Base-by-base conservation (phyloP, 1,140 invertebrate genomes). In the Drosophila ogumai region DNA sequence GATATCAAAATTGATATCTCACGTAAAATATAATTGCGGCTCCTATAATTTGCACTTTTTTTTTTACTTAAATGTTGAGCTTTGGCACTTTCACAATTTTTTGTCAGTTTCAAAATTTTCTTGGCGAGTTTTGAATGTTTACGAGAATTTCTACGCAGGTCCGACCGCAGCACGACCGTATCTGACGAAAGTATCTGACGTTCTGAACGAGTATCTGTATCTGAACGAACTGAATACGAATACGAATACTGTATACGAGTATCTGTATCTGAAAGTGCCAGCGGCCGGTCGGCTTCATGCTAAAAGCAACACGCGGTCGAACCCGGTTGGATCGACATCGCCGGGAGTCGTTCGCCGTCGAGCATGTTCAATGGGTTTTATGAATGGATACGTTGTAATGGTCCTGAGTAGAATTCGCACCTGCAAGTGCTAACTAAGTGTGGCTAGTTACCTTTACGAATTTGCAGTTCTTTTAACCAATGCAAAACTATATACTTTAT, bases 281-380 rank as follows among this genome's bases (percentile, higher is more conserved):
- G 67, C 52, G 69, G 52, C 64, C 67, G 58, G 52, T 61, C 71
- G 63, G 56, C 81, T 71, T 87, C 82, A 88, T 88, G 68, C 82
- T 88, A 82, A 87, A 73, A 65, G 54, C 84, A 79, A 44, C 84
- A 87, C 79, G 84, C 84, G 84, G 76, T 82, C 79, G 84, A 87
- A 88, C 84, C 46, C 36, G 68, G 75, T 79, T 56, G 10, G 32
- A 22, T 50, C 31, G 25, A 10, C 36, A 41, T n/a, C 31, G 25
- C 41, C 44, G 31, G 47, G 13, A 44, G 4, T 13, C 5, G 55
- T 60, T 46, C 49, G 56, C 46, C 19, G 49, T 69, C 80, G 34
- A 82, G 40, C 81, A 84, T 75, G 81, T 72, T 82, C n/a, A 69
- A 38, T 50, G 47, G 19, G 40, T 55, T 84, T 82, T 67, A 84